These are phyloP conservation scores for Pagrus major DNA, from an alignment of 2,113 vertebrate genomes.

Conservation along the genomic window DNA sequence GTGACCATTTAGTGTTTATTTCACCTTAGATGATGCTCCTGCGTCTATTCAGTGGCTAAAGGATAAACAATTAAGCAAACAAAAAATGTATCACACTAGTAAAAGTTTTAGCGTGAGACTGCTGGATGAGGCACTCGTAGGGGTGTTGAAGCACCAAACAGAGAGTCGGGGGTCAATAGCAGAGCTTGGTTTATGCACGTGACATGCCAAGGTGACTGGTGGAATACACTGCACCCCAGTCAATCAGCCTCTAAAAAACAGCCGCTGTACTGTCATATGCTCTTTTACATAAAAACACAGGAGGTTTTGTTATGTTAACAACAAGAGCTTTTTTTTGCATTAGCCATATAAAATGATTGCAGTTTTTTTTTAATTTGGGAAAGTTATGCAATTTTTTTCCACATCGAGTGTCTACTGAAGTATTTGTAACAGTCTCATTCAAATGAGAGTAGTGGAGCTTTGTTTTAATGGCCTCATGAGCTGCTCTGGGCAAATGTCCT, in stretches of 20 bases:
- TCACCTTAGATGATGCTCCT: constrained; percentile 45
- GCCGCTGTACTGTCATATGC: constrained; percentile 10
- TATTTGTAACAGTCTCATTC: constrained; percentile 43
- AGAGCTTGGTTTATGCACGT: constrained; percentile 59
- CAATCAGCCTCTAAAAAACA: constrained; percentile 33
- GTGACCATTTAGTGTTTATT: constrained; percentile 84
- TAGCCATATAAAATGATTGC: not conserved
- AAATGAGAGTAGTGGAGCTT: constrained; percentile 36
- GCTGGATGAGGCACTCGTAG: not conserved
- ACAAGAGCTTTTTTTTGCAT: not conserved
- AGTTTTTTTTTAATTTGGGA: not conserved
- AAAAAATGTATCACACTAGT: constrained; percentile 31
- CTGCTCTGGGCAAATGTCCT: constrained; percentile 56
- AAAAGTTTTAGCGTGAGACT: constrained; percentile 13
- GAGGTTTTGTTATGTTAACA: not conserved
- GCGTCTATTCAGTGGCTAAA: constrained; percentile 22
- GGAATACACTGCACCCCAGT: constrained; percentile 53
- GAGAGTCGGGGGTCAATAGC: constrained; percentile 48
- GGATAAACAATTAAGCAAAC: constrained; percentile 33
- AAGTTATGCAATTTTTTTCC: constrained; percentile 6
- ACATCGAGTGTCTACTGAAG: constrained; percentile 39
- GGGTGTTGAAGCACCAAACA: not conserved
- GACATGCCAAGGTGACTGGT: constrained; percentile 45
- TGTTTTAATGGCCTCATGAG: constrained; percentile 49
- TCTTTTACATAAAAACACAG: not conserved